Percentiles rank a stretch among this genome's conserved stretches.
Evolutionary conservation across 2,888 invertebrate species (phyloP).

Genomic region (Escarpia spicata): DNA sequence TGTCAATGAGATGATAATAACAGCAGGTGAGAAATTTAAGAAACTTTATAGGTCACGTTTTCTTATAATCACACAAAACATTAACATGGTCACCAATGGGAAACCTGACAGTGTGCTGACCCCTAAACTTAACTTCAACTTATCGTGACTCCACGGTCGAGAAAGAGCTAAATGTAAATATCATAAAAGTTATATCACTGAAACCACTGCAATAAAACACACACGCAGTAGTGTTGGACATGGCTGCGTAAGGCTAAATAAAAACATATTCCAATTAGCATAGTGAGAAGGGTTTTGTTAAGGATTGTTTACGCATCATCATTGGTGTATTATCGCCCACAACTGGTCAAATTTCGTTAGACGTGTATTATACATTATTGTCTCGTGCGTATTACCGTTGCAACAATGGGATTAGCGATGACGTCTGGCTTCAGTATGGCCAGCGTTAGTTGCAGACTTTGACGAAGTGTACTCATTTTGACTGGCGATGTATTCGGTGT

Average conservation of each 20-base stretch:
- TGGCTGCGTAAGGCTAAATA: not conserved
- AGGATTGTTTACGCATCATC: not conserved
- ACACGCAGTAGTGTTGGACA: not conserved
- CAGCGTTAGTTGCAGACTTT: slow-evolving; percentile 75
- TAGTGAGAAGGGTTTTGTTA: not conserved
- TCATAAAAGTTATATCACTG: too few species aligned
- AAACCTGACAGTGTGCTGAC: too few species aligned
- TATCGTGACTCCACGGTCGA: too few species aligned
- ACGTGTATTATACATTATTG: not conserved
- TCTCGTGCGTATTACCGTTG: slow-evolving; percentile 67
- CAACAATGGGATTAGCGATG: slow-evolving; percentile 78
- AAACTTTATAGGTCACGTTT: too few species aligned
- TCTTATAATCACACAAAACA: too few species aligned
- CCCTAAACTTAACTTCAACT: too few species aligned
- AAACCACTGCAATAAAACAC: not conserved
- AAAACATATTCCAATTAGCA: not conserved
- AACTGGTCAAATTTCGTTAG: not conserved
- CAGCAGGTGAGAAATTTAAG: too few species aligned
- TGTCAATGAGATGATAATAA: too few species aligned
- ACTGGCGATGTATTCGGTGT: not conserved
- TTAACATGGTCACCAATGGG: too few species aligned
- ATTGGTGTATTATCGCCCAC: not conserved
- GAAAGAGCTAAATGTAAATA: too few species aligned
- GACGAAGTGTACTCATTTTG: not conserved
- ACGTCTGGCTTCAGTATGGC: slow-evolving; percentile 89